A percentile compares a stretch with the other conserved stretches of the same genome.
These are phyloP conservation scores for Gnathonemus longibarbis DNA, from an alignment of 2,113 vertebrate genomes.

Conservation along the genomic window DNA sequence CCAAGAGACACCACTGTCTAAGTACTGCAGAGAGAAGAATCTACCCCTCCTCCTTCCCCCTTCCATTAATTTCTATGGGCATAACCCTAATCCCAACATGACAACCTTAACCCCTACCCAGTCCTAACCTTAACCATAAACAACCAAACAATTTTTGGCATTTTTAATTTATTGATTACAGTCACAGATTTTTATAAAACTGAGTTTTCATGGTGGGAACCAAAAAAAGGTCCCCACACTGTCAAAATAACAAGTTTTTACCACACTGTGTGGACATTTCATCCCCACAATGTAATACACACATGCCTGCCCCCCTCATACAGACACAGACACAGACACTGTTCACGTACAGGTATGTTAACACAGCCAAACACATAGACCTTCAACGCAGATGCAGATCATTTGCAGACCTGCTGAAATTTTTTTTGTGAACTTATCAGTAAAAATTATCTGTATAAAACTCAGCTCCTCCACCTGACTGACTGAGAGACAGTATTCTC, in stretches of 20 bases:
- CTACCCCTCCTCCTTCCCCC: background rate
- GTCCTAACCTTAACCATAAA: background rate
- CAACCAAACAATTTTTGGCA: background rate
- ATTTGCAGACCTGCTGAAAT: background rate
- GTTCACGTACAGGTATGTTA: background rate
- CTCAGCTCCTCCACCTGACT: background rate
- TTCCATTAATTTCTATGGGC: background rate
- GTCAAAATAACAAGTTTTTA: background rate
- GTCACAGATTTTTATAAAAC: background rate
- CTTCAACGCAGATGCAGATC: background rate
- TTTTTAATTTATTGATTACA: background rate
- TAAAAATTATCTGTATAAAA: background rate
- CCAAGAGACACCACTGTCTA: background rate
- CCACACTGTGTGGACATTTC: too few relatives aligned
- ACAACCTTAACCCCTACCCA: background rate
- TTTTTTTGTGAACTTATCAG: background rate
- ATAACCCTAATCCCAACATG: background rate
- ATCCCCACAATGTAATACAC: too few relatives aligned
- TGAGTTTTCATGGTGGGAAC: background rate
- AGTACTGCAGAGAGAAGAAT: background rate
- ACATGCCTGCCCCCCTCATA: too few relatives aligned
- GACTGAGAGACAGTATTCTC: background rate
- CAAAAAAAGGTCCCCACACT: too few relatives aligned
- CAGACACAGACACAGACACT: too few relatives aligned
- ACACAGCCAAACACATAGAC: background rate